Conservation (phyloP, 2,888 invertebrate genomes). For the Habrosyne pyritoides region DNA sequence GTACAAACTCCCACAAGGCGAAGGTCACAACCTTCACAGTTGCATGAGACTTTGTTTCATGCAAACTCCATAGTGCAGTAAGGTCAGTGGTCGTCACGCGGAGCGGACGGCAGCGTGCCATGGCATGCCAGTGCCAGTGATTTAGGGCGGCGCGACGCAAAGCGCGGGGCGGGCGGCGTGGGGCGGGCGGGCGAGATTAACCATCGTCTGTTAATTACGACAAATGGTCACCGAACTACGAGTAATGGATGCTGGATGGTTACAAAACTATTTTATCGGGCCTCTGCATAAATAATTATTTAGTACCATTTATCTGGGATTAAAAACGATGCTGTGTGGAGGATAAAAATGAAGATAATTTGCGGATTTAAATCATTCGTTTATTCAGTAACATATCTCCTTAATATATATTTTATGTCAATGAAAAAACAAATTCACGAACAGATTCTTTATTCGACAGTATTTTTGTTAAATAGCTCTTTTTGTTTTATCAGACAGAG, state of each 20-base stretch:
- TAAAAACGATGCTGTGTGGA: neutral
- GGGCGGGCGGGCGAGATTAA: conserved; percentile 55
- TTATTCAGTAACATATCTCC: no score
- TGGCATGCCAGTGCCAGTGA: conserved; percentile 45
- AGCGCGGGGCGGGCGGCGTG: conserved; percentile 21
- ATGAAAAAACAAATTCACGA: no score
- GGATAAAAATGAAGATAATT: neutral
- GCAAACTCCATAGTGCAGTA: neutral
- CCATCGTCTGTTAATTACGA: conserved; percentile 74
- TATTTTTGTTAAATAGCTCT: no score
- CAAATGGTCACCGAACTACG: conserved; percentile 67
- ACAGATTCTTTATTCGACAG: no score
- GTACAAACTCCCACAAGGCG: neutral
- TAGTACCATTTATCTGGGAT: neutral
- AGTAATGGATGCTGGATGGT: conserved; percentile 47
- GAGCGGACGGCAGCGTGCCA: conserved; percentile 28
- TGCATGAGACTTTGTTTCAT: neutral
- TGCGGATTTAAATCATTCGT: neutral
- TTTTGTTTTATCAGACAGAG: no score
- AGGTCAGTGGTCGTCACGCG: neutral
- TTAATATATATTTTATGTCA: no score
- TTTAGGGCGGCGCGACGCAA: conserved; percentile 74
- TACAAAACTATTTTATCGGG: conserved; percentile 29
- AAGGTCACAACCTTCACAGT: neutral
- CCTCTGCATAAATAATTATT: neutral